phyloP scores from a whole-genome alignment of 2,113 vertebrate genomes.

The Myotis brandtii region DNA sequence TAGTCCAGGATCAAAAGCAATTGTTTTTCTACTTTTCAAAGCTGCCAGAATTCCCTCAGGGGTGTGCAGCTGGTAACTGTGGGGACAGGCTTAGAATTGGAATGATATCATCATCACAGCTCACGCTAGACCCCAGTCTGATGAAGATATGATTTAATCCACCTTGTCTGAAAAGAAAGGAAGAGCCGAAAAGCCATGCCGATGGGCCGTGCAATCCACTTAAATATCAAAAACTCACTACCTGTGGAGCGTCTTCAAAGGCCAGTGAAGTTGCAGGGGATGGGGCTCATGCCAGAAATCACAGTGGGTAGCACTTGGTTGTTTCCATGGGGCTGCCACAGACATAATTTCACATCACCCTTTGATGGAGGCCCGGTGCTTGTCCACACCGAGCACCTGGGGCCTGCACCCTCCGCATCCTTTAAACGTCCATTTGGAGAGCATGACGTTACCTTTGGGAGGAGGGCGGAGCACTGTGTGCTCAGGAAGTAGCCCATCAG shows the following conservation, averaged over 20 bases:
- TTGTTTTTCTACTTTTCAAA: slow-evolving; percentile 6
- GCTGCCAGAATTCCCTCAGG: neutral
- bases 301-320: neutral
- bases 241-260: neutral
- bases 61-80: neutral
- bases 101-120: neutral
- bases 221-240: neutral
- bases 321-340: neutral
- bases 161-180: slow-evolving; percentile 51
- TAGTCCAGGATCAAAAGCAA: slow-evolving; percentile 47
- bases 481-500: neutral
- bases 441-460: neutral
- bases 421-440: neutral
- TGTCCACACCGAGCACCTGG: neutral
- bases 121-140: neutral
- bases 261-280: neutral
- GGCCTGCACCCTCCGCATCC: neutral
- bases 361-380: neutral
- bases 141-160: slow-evolving; percentile 13
- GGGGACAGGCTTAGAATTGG: neutral
- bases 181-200: neutral
- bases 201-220: neutral
- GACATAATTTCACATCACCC: slow-evolving; percentile 13
- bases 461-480: neutral
- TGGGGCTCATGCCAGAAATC: neutral